These are phyloP conservation scores for Meandrina meandrites DNA, from an alignment of 92 coral and sea anemone genomes.

Conservation along the genomic window DNA sequence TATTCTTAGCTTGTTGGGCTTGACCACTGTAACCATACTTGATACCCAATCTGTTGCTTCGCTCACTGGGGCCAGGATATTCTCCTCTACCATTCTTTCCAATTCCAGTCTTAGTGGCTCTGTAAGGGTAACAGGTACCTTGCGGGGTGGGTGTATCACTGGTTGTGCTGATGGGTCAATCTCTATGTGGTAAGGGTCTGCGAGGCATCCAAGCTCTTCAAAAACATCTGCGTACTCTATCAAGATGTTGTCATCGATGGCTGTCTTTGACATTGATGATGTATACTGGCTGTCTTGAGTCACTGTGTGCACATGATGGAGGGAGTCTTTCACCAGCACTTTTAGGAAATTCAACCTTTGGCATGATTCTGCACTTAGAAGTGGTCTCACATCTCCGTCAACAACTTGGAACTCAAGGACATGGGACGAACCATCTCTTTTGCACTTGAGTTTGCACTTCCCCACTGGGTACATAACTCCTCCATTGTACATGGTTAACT, in stretches of 20 bases:
- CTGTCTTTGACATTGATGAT: too few species aligned
- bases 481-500: too few species aligned
- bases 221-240: constrained; percentile 43
- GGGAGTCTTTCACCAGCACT: constrained; percentile 40
- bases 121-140: neutral
- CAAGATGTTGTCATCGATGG: constrained; percentile 29
- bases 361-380: constrained; percentile 53
- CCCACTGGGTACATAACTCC: constrained; percentile 48
- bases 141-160: constrained; percentile 1
- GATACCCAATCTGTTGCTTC: constrained; percentile 47
- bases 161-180: constrained; percentile 38
- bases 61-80: constrained; percentile 35
- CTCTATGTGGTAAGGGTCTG: constrained; percentile 44
- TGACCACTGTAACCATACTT: constrained; percentile 42
- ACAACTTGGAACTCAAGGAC: constrained; percentile 56
- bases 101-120: constrained; percentile 11
- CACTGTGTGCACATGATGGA: constrained; percentile 44
- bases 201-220: constrained; percentile 43
- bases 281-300: neutral
- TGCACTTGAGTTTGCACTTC: constrained; percentile 58
- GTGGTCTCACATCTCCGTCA: constrained; percentile 38
- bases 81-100: constrained; percentile 23
- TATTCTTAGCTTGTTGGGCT: constrained; percentile 48
- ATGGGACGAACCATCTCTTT: constrained; percentile 54
- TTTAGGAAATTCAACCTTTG: constrained; percentile 46